These are phyloP conservation scores for Spodoptera picta DNA, from an alignment of 2,888 invertebrate species.

Conservation along the genomic window DNA sequence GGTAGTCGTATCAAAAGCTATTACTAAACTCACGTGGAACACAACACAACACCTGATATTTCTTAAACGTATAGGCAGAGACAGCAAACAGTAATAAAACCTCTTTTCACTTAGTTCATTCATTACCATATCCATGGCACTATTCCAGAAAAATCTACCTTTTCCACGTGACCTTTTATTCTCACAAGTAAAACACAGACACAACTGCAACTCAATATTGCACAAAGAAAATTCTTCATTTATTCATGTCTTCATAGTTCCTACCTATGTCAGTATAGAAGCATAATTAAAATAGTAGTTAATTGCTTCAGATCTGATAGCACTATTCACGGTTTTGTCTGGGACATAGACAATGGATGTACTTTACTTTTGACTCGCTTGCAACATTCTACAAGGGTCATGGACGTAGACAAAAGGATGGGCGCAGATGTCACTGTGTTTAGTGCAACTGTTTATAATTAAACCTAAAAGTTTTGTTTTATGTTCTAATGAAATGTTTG, in stretches of 20 bases:
- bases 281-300: conserved; percentile 37
- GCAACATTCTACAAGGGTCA: conserved; percentile 31
- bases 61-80: no score
- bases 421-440: neutral
- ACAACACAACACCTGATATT: no score
- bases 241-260: conserved; percentile 5
- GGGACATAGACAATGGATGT: conserved; percentile 48
- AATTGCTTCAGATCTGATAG: conserved; percentile 46
- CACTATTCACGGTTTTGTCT: conserved; percentile 37
- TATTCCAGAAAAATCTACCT: no score
- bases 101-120: no score
- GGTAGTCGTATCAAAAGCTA: no score
- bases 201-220: neutral
- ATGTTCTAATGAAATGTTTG: no score
- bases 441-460: no score
- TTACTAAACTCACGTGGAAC: no score
- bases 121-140: no score
- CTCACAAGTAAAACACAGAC: neutral
- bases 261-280: conserved; percentile 7
- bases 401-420: neutral
- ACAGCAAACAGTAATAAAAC: no score
- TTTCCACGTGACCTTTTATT: neutral
- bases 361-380: conserved; percentile 39
- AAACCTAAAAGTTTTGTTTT: no score
- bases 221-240: conserved; percentile 12